A percentile compares a stretch with the other conserved stretches of the same genome.
phyloP scores from a whole-genome alignment of 2,113 vertebrate genomes.

The Tapirus terrestris region DNA sequence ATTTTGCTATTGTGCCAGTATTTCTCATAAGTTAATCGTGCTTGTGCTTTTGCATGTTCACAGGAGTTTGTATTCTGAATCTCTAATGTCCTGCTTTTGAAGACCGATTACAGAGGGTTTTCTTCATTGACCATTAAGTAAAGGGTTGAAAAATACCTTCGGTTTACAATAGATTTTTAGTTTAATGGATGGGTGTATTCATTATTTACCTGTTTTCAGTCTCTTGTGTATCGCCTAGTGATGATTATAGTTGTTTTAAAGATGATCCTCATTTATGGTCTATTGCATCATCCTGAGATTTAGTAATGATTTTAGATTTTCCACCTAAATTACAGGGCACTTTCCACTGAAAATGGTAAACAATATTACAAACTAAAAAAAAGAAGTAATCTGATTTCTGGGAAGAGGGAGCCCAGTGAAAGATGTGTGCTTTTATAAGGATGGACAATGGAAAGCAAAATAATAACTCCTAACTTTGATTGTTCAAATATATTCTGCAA shows the following conservation, averaged over 20 bases:
- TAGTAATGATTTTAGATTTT: constrained; percentile 91
- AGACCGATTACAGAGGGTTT: constrained; percentile 69
- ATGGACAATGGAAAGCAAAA: constrained; percentile 99
- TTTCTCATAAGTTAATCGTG: constrained; percentile 60
- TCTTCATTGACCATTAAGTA: constrained; percentile 84
- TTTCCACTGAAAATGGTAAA: constrained; percentile 93
- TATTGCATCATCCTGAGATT: constrained; percentile 87
- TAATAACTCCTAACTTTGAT: constrained; percentile 99
- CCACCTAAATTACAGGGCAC: constrained; percentile 89
- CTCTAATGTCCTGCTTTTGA: constrained; percentile 77
- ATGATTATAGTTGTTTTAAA: constrained; percentile 87
- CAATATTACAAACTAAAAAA: constrained; percentile 90
- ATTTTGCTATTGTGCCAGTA: constrained; percentile 70
- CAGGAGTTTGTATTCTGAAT: constrained; percentile 72
- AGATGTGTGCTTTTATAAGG: constrained; percentile 98
- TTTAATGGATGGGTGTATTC: constrained; percentile 86
- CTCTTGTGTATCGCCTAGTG: constrained; percentile 81
- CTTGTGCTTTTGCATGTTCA: constrained; percentile 68
- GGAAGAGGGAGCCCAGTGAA: constrained; percentile 94
- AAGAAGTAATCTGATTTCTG: constrained; percentile 93
- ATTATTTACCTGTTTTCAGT: constrained; percentile 87
- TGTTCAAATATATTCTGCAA: constrained; percentile 99
- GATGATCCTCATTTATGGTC: constrained; percentile 86
- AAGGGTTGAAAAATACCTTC: constrained; percentile 87
- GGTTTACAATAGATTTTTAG: constrained; percentile 86